Conservation (phyloP, 1,140 invertebrate genomes). For the Platyscapa corneri region DNA sequence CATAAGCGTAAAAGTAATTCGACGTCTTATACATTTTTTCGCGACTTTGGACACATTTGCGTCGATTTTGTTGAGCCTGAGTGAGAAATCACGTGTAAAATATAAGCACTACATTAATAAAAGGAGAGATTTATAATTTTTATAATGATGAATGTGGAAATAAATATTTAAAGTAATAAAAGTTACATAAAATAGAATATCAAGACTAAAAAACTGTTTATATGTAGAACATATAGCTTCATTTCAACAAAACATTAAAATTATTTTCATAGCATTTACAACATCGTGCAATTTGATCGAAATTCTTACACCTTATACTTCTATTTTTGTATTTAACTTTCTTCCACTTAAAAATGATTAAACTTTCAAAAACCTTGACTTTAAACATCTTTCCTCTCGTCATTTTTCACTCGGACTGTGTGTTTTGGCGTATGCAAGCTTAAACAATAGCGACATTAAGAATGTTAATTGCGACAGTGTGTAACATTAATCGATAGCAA, state of each 20-base stretch:
- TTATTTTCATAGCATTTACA: background rate
- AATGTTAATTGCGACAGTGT: background rate
- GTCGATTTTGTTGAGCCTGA: background rate
- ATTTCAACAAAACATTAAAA: background rate
- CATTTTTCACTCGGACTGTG: background rate
- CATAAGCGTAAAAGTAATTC: background rate
- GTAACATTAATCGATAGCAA: constrained; percentile 34
- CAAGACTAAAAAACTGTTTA: background rate
- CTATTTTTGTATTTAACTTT: background rate
- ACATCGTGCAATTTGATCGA: too few relatives aligned
- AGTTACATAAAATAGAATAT: background rate
- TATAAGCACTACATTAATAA: background rate
- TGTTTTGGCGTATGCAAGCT: background rate
- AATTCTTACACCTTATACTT: too few relatives aligned
- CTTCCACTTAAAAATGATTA: too few relatives aligned
- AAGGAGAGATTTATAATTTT: background rate
- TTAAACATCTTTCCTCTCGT: background rate
- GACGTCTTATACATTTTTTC: background rate
- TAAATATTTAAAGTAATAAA: background rate
- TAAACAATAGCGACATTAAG: background rate
- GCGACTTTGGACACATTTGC: background rate
- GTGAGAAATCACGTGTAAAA: constrained; percentile 15
- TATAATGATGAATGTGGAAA: background rate
- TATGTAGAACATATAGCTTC: background rate
- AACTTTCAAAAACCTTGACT: background rate